These are phyloP conservation scores for Arrhamphus sclerolepis DNA, from an alignment of 2,797 vertebrate genomes.

Conservation along the genomic window DNA sequence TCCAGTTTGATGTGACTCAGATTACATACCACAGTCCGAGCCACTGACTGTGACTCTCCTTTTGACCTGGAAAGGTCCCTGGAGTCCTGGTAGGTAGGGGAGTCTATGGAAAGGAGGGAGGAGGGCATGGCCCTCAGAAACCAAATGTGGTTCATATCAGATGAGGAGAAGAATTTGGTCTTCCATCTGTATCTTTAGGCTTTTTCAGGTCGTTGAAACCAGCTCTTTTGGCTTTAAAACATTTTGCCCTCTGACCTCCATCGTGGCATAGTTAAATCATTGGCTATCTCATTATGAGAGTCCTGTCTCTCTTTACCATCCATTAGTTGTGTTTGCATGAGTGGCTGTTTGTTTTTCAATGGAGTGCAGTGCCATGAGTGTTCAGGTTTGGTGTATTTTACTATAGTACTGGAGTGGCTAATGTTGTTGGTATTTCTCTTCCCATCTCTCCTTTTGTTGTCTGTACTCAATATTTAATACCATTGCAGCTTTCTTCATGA, in stretches of 20 bases:
- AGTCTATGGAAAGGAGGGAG: conserved; percentile 59
- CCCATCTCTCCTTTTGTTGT: conserved; percentile 54
- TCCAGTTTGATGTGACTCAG: conserved; percentile 74
- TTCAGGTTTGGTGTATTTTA: conserved; percentile 57
- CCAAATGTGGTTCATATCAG: conserved; percentile 44
- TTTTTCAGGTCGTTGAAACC: conserved; percentile 49
- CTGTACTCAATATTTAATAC: conserved; percentile 52
- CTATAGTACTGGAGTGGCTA: conserved; percentile 54
- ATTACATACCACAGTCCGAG: conserved; percentile 68
- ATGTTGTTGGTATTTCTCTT: conserved; percentile 60
- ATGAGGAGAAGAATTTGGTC: conserved; percentile 49
- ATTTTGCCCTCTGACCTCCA: conserved; percentile 62
- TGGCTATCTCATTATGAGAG: conserved; percentile 54
- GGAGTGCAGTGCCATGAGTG: conserved; percentile 65
- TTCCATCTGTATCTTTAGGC: conserved; percentile 44
- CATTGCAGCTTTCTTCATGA: conserved; percentile 46
- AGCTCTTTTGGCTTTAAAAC: conserved; percentile 57
- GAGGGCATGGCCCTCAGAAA: conserved; percentile 53
- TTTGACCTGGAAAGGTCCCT: conserved; percentile 59
- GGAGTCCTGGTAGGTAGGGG: conserved; percentile 57
- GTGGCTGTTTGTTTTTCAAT: conserved; percentile 75
- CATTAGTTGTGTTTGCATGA: conserved; percentile 81
- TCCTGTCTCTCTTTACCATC: conserved; percentile 62
- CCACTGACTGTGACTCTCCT: conserved; percentile 59
- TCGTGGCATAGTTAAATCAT: conserved; percentile 58